phyloP scores from a whole-genome alignment of 1,140 invertebrate genomes.

The Leptonema lineaticorne region DNA sequence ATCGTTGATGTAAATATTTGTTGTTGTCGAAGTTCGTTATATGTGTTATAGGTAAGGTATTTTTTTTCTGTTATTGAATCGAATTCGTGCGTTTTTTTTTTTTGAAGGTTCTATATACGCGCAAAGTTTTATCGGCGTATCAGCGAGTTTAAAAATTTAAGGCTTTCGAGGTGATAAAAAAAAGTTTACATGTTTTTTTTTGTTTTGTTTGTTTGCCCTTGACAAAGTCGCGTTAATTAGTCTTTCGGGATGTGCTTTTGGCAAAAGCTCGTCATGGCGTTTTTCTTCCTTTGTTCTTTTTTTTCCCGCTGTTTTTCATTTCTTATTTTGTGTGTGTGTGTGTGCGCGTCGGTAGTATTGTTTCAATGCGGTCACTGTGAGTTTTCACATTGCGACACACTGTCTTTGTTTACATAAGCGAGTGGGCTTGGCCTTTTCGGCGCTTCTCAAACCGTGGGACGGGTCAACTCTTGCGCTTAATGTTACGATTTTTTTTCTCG shows the following conservation, averaged over 20 bases:
- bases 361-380: not conserved
- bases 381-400: conserved; percentile 21
- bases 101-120: no score
- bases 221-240: conserved; percentile 16
- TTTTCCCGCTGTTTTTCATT: no score
- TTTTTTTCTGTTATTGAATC: no score
- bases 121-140: not conserved
- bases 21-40: no score
- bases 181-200: not conserved
- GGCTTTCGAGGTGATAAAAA: no score
- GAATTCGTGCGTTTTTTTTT: no score
- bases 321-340: no score
- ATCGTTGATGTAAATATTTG: no score
- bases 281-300: not conserved
- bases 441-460: not conserved
- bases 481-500: no score
- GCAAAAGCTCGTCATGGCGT: conserved; percentile 1
- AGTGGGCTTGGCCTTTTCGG: not conserved
- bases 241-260: not conserved
- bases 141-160: no score
- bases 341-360: no score
- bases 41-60: no score
- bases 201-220: not conserved
- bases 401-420: conserved; percentile 21
- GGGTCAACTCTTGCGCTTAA: not conserved